Evolutionary conservation across 1,140 invertebrate genomes (phyloP), one percentile per base, ranked within the genome.

Genomic region (Drosophila willistoni): DNA sequence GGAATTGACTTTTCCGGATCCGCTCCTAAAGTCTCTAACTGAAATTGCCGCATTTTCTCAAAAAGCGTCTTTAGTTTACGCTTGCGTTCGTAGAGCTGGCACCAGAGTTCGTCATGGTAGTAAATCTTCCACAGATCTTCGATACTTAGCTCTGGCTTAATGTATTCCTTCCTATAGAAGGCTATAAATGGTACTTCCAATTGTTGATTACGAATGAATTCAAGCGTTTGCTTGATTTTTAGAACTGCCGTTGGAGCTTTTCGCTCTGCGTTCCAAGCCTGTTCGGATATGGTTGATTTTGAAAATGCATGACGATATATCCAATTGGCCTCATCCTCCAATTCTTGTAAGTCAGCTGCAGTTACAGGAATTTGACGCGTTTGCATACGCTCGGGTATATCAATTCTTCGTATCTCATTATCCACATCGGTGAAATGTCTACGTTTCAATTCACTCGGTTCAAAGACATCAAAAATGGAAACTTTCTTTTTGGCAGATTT

Each of bases 51-150:
- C 98, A 99, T 99, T 78, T 98, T 98, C 79, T 97, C 95, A 91
- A 99, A 96, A 2, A 99, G 92, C 54, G 94, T 94, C 3, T 96
- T 91, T 0, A 99, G 90, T 81, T 97, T 98, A 65, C 95, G 94
- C 87, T 99, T 99, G 0, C 98, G 94, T 13, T 95, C 94, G 74
- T 95, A 94, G 33, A 99, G 92, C 91, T 98, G 97, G 91, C 98
- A 99, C 98, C 98, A 99, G 94, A 96, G 98, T 44, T 97, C 98
- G 93, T 99, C 98, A 91, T 94, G 98, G 81, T 97, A 96, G 92
- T 98, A 99, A 2, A 99, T 96, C 91, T 97, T 97, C 99, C 99
- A 99, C 1, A 99, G 92, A 92, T 99, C 98, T 84, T 98, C 97
- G 22, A 99, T 98, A 66, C 96, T 97, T 9, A 99, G 92, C 81